Conservation (phyloP, 2,113 vertebrate species). For the Porphyrio hochstetteri region DNA sequence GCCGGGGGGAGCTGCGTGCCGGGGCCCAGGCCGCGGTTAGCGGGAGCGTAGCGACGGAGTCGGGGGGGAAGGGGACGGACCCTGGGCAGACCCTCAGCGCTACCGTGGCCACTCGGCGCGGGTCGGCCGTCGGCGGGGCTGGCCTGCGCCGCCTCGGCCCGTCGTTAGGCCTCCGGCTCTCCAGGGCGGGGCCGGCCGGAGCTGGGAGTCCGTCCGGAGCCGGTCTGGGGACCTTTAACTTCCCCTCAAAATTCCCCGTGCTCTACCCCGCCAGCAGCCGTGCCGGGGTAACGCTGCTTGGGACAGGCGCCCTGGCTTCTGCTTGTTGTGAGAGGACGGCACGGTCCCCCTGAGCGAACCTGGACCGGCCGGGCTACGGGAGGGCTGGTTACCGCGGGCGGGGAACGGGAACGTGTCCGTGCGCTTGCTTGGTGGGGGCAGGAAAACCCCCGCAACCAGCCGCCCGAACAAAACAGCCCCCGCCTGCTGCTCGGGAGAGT, state of each 20-base stretch:
- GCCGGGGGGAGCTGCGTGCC: too few species aligned
- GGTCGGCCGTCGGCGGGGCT: too few species aligned
- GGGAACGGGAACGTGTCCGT: neutral
- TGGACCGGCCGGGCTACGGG: too few species aligned
- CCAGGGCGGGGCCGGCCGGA: neutral
- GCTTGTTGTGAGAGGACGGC: fast-evolving
- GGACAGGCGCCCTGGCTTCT: neutral
- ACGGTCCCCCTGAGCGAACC: too few species aligned
- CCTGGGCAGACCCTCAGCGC: neutral
- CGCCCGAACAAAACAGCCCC: neutral
- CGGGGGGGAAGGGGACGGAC: too few species aligned
- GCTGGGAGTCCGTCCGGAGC: neutral
- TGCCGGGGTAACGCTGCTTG: neutral
- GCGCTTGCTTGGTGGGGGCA: neutral
- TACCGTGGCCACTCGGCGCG: too few species aligned
- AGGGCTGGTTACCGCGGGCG: neutral
- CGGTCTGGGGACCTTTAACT: neutral
- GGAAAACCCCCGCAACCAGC: too few species aligned
- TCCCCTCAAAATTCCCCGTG: fast-evolving
- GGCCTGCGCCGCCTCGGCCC: neutral
- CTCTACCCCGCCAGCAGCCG: neutral
- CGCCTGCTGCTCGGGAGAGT: neutral
- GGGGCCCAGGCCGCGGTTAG: too few species aligned
- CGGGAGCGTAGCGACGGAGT: neutral
- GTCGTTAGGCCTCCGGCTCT: neutral